These are phyloP conservation scores for Diorhabda carinulata DNA, from an alignment of 1,140 invertebrate genomes.

Conservation along the genomic window DNA sequence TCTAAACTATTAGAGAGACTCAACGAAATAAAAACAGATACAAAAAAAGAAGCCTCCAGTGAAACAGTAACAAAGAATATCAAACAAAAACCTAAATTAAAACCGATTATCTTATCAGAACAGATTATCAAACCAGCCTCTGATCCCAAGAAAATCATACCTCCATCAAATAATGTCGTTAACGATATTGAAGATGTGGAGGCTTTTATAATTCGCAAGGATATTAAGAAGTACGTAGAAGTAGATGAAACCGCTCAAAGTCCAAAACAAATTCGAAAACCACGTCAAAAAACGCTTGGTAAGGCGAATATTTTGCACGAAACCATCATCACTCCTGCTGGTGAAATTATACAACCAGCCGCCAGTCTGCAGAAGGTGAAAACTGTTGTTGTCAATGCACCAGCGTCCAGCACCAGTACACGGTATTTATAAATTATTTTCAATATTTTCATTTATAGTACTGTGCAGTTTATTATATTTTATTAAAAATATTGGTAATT, in stretches of 20 bases:
- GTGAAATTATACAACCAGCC: constrained; percentile 41
- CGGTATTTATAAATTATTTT: not conserved
- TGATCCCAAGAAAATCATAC: constrained; percentile 34
- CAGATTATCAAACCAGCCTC: constrained; percentile 40
- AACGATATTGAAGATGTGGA: constrained; percentile 44
- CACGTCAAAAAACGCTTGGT: constrained; percentile 12
- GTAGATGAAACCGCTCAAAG: constrained; percentile 12
- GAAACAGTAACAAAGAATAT: not conserved
- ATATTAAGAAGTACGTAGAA: constrained; percentile 31
- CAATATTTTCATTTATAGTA: too few species aligned
- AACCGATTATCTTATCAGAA: constrained; percentile 45
- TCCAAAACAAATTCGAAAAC: constrained; percentile 7
- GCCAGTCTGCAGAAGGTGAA: constrained; percentile 21
- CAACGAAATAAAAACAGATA: constrained; percentile 12
- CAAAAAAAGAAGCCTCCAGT: not conserved
- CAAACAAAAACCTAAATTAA: constrained; percentile 13
- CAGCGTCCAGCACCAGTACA: not conserved
- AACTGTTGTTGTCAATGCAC: not conserved
- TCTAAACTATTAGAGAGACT: constrained; percentile 35
- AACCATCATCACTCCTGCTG: constrained; percentile 44
- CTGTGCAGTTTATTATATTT: too few species aligned
- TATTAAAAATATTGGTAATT: too few species aligned
- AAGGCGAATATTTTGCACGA: constrained; percentile 46
- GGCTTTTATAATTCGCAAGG: constrained; percentile 44
- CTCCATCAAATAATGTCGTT: not conserved